phyloP scores from a whole-genome alignment of 2,888 invertebrate species.

The Steinernema carpocapsae region DNA sequence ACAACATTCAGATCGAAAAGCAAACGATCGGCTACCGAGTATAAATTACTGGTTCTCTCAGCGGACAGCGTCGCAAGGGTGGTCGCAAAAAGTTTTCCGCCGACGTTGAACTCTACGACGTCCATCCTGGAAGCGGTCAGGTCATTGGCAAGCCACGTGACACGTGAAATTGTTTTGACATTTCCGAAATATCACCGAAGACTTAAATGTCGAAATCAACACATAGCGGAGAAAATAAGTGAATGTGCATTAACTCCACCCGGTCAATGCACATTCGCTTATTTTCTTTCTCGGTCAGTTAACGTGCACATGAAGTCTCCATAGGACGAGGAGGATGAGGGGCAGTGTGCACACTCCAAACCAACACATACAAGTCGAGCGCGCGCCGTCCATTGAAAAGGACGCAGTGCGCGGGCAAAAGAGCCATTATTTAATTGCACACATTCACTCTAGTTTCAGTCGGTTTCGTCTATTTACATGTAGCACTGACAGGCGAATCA shows the following conservation, averaged over 20 bases:
- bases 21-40: constrained; percentile 38
- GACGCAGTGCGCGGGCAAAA: constrained; percentile 14
- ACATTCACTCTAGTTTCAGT: constrained; percentile 13
- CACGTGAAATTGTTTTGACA: too few species aligned
- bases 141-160: too few species aligned
- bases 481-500: not conserved
- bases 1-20: not conserved
- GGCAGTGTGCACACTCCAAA: constrained; percentile 5
- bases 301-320: not conserved
- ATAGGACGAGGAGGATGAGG: constrained; percentile 14
- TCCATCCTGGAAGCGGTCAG: not conserved
- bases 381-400: constrained; percentile 24
- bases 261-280: too few species aligned
- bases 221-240: not conserved
- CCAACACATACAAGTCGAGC: not conserved
- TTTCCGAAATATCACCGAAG: too few species aligned
- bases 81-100: constrained; percentile 54
- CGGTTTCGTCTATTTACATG: constrained; percentile 20
- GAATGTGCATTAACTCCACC: too few species aligned
- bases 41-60: constrained; percentile 50
- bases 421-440: constrained; percentile 19
- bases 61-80: constrained; percentile 46
- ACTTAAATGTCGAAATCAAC: too few species aligned
- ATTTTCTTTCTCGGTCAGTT: constrained; percentile 6
- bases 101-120: constrained; percentile 62